Evolutionary conservation across 2,888 invertebrate genomes (phyloP).

Genomic region (Eupithecia subumbrata): DNA sequence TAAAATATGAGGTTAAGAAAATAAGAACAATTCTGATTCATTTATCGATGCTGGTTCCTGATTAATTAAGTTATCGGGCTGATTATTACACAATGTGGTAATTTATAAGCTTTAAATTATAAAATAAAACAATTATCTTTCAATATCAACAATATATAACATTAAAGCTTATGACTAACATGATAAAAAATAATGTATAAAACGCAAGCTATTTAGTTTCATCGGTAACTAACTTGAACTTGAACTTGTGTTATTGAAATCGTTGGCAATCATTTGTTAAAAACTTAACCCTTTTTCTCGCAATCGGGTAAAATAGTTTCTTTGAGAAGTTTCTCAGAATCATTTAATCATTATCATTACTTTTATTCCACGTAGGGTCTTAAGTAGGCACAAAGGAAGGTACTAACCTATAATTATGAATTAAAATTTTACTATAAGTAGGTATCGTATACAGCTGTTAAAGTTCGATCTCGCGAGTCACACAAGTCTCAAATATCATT

Average conservation of each 20-base stretch:
- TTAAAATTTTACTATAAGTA: not conserved
- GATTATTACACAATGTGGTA: not conserved
- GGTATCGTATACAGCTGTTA: not conserved
- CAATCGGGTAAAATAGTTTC: not conserved
- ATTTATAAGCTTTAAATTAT: not conserved
- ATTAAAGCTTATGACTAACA: slow-evolving; percentile 1
- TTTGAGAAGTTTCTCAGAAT: not conserved
- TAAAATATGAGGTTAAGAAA: not conserved
- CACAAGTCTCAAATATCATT: not conserved
- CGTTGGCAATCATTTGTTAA: not conserved
- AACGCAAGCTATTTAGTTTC: not conserved
- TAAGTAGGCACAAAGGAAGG: not conserved
- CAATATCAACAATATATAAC: not conserved
- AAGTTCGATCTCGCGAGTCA: not conserved
- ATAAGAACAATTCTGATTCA: not conserved
- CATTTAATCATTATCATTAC: not conserved
- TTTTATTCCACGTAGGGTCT: not conserved
- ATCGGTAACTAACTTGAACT: not conserved
- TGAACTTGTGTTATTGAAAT: not conserved
- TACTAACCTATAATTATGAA: not conserved
- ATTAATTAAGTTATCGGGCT: not conserved
- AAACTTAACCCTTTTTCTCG: not conserved
- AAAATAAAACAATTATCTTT: not conserved
- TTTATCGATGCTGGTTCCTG: not conserved
- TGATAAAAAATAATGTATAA: not conserved